A percentile compares a stretch with the other conserved stretches of the same genome.
Conservation (phyloP, 2,888 invertebrate species). For the Rhimphoctona megacephalus region DNA sequence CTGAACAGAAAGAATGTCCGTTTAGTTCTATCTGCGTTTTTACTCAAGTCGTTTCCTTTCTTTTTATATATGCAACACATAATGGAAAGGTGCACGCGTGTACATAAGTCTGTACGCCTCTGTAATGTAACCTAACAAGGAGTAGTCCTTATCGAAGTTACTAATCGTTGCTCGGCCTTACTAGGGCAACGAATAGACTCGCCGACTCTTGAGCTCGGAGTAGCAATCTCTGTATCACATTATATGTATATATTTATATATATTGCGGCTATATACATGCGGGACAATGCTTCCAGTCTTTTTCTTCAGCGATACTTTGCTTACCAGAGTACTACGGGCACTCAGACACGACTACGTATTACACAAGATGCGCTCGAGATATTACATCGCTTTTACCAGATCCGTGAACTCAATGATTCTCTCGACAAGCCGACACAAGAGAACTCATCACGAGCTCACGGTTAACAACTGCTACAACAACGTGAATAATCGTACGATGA, state of each 20-base stretch:
- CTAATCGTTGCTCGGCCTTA: conserved; percentile 78
- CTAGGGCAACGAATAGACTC: conserved; percentile 79
- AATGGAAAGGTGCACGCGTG: conserved; percentile 20
- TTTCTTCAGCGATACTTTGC: conserved; percentile 61
- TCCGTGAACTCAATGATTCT: conserved; percentile 64
- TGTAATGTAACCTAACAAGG: conserved; percentile 77
- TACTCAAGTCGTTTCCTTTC: conserved; percentile 5
- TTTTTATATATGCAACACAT: conserved; percentile 44
- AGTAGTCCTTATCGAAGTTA: conserved; percentile 76
- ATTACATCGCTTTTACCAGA: conserved; percentile 61
- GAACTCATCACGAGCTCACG: conserved; percentile 50
- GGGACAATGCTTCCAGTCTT: conserved; percentile 77
- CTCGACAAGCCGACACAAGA: conserved; percentile 43
- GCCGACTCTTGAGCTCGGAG: conserved; percentile 67
- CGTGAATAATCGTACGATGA: conserved; percentile 75
- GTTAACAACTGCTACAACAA: conserved; percentile 61
- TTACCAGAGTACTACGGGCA: conserved; percentile 67
- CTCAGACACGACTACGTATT: conserved; percentile 64
- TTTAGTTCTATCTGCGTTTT: not conserved
- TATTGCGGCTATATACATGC: conserved; percentile 2
- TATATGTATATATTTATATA: conserved; percentile 3
- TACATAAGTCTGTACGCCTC: conserved; percentile 52
- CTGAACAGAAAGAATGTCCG: not conserved
- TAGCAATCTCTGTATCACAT: conserved; percentile 44
- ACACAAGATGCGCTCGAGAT: conserved; percentile 67